These are phyloP conservation scores for Centrocercus urophasianus DNA, from an alignment of 2,113 vertebrate genomes.

Conservation along the genomic window DNA sequence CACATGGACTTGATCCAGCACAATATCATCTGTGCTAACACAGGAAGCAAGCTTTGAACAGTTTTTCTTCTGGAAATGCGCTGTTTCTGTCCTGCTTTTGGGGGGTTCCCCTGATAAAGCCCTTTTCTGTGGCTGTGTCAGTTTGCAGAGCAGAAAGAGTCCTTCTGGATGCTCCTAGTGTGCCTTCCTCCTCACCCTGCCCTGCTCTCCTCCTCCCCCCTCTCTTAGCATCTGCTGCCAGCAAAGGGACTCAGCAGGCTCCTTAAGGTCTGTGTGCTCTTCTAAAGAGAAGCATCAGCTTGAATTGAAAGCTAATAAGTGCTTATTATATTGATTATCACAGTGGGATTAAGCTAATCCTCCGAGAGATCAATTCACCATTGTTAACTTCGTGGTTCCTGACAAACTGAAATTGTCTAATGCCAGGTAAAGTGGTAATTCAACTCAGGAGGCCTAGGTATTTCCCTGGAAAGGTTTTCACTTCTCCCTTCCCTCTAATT, in stretches of 20 bases:
- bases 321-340: slow-evolving; percentile 47
- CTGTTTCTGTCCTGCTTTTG: background rate
- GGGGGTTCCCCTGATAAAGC: background rate
- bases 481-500: background rate
- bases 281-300: background rate
- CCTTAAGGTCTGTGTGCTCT: background rate
- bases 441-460: background rate
- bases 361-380: background rate
- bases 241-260: background rate
- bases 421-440: background rate
- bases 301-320: background rate
- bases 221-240: background rate
- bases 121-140: background rate
- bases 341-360: slow-evolving; percentile 34
- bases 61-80: background rate
- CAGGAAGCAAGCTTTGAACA: background rate
- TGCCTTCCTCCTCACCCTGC: fast-evolving
- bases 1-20: background rate
- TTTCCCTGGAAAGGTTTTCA: background rate
- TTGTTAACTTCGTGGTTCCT: background rate
- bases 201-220: background rate
- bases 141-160: background rate
- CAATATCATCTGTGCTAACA: fast-evolving
- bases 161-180: background rate
- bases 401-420: background rate